Base-by-base conservation (phyloP, 2,113 vertebrate genomes). In the Siniperca chuatsi region DNA sequence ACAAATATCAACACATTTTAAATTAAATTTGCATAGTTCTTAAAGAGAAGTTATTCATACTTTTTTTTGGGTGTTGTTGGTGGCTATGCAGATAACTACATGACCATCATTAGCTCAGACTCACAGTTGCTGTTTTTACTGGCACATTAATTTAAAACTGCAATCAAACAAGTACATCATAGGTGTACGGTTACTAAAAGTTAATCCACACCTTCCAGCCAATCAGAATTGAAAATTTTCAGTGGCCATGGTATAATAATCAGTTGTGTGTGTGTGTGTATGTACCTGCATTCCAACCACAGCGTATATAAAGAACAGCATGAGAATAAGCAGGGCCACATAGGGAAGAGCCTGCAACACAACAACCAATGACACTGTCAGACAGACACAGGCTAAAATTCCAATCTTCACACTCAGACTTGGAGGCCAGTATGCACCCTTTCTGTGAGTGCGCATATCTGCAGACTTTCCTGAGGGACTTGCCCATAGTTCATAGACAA, bases 261-360 rank as follows among this genome's bases (percentile, higher is more conserved):
- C 13, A 74, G 25, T 42, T 81, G 66, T 44, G 20, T 64, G 46
- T 48, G 46, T 48, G 37, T 29, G 23, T 7, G 8, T 33, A 2
- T 54, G 18, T 79, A 98, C 98, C 97, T 99, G 98, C 98, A 99
- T 99, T 83, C 98, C 97, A 0, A 99, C 98, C 85, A 99, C 98
- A 0, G 98, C 98, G 0, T 98, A 99, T 92, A 99, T 98, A 88
- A 99, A 99, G 92, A 99, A 99, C 15, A 99, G 95, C 98, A 99
- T 99, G 89, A 98, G 97, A 0, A 99, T 99, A 67, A 99, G 97
- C 74, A 99, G 92, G 2, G 97, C 98, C 46, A 99, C 98, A 0
- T 99, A 98, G 0, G 98, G 98, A 89, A 99, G 95, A 70, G 98
- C 98, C 98, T 99, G 83, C 1, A 33, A 61, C 58, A 85, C 8